phyloP scores from a whole-genome alignment of 2,797 vertebrate genomes.

The Fringilla coelebs region DNA sequence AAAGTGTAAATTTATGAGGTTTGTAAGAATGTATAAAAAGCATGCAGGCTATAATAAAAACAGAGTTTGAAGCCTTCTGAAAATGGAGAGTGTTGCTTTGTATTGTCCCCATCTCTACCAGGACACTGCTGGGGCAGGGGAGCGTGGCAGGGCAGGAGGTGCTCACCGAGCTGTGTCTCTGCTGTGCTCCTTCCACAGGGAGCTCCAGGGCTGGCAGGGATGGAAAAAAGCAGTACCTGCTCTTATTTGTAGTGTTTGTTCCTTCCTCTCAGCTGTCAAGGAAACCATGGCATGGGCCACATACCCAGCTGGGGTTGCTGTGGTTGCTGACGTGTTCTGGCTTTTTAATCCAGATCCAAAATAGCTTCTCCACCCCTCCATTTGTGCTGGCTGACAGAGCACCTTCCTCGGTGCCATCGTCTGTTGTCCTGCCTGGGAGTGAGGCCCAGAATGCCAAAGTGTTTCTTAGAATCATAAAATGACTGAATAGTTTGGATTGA shows the following conservation, averaged over 20 bases:
- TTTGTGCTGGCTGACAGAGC: neutral
- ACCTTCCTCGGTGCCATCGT: neutral
- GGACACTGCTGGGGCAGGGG: slow-evolving; percentile 67
- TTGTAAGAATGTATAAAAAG: neutral
- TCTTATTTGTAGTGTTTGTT: neutral
- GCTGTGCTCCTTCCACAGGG: accelerated
- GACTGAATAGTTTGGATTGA: neutral
- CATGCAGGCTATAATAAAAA: neutral
- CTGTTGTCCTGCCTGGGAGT: neutral
- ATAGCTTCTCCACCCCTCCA: neutral
- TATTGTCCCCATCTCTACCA: neutral
- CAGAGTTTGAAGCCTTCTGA: neutral
- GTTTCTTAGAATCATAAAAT: neutral
- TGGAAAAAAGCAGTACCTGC: neutral
- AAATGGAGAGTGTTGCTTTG: neutral
- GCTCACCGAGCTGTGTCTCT: neutral
- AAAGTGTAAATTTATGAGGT: neutral
- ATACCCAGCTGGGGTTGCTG: neutral
- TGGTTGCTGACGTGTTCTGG: neutral
- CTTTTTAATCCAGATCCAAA: neutral
- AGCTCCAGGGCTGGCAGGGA: neutral
- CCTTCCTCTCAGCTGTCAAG: slow-evolving; percentile 11
- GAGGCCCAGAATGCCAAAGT: neutral
- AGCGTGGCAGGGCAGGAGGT: slow-evolving; percentile 77
- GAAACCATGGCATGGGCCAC: neutral